These are phyloP conservation scores for Distichodus sexfasciatus DNA, from an alignment of 2,797 vertebrate genomes.

Conservation along the genomic window DNA sequence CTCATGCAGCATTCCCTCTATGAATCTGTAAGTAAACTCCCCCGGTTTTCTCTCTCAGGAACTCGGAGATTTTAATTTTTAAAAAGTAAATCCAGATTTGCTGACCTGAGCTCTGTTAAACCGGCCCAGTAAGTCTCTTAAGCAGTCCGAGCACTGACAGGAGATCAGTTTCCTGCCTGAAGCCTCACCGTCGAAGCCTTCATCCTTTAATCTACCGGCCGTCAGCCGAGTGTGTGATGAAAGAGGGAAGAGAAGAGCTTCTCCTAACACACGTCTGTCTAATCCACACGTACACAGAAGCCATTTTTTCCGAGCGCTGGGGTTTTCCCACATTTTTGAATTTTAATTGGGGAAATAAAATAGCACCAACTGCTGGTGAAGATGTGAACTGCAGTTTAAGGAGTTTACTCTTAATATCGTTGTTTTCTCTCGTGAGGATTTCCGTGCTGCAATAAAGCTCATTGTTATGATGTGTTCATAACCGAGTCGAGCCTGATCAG, in stretches of 20 bases:
- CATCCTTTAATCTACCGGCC: not conserved
- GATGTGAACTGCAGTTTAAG: conserved; percentile 50
- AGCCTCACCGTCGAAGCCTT: not conserved
- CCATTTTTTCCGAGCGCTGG: not conserved
- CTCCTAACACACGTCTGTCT: not conserved
- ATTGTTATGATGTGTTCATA: too few relatives aligned
- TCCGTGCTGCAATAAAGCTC: too few relatives aligned
- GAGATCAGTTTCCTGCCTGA: too few relatives aligned
- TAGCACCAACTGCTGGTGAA: conserved; percentile 58
- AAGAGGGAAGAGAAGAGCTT: not conserved
- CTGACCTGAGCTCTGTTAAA: not conserved
- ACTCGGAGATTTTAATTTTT: too few relatives aligned
- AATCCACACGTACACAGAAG: not conserved
- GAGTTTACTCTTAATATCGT: too few relatives aligned
- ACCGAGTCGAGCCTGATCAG: too few relatives aligned
- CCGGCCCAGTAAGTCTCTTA: too few relatives aligned
- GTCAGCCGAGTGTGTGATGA: not conserved
- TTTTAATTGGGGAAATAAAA: conserved; percentile 39
- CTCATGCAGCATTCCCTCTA: conserved; percentile 6
- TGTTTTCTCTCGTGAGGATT: too few relatives aligned
- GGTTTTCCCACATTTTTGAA: too few relatives aligned
- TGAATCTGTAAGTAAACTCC: too few relatives aligned
- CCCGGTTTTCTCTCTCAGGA: not conserved
- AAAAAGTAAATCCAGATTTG: not conserved
- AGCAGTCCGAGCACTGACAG: too few relatives aligned